Conservation (phyloP, 2,113 vertebrate genomes). For the Anseranas semipalmata region DNA sequence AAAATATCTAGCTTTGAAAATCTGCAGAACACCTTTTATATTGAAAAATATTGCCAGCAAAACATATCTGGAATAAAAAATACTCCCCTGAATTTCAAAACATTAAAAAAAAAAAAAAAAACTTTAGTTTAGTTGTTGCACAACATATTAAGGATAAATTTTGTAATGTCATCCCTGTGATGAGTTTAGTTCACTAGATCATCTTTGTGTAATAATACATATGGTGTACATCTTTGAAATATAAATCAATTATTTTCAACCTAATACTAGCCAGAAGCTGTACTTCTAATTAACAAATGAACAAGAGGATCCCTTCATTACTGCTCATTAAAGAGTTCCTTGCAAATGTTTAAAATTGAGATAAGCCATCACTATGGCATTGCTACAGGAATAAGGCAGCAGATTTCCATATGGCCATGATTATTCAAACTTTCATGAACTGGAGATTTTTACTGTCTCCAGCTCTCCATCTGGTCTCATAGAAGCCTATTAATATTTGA, state of each 20-base stretch:
- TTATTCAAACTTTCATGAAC: conserved; percentile 44
- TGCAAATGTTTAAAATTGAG: conserved; percentile 36
- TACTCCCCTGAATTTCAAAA: neutral
- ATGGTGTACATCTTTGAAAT: conserved; percentile 26
- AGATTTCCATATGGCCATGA: conserved; percentile 44
- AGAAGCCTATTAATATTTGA: neutral
- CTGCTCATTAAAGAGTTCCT: conserved; percentile 66
- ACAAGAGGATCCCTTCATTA: conserved; percentile 47
- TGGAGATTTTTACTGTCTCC: neutral
- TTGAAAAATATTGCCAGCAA: neutral
- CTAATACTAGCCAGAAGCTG: conserved; percentile 56
- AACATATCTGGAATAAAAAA: neutral
- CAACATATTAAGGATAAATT: neutral
- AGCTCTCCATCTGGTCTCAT: neutral
- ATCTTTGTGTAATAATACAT: conserved; percentile 6
- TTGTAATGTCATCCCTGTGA: conserved; percentile 12
- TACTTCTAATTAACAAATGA: conserved; percentile 68
- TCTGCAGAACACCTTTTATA: neutral
- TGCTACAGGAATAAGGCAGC: conserved; percentile 6
- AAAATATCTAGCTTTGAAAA: neutral
- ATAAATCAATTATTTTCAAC: conserved; percentile 67
- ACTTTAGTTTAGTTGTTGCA: neutral
- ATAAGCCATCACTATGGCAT: conserved; percentile 1
- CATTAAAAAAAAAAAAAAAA: neutral
- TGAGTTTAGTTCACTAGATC: conserved; percentile 25